Percentiles rank a stretch among this genome's conserved stretches.
Evolutionary conservation across 2,113 vertebrate species (phyloP).

Genomic region (Caracal caracal): DNA sequence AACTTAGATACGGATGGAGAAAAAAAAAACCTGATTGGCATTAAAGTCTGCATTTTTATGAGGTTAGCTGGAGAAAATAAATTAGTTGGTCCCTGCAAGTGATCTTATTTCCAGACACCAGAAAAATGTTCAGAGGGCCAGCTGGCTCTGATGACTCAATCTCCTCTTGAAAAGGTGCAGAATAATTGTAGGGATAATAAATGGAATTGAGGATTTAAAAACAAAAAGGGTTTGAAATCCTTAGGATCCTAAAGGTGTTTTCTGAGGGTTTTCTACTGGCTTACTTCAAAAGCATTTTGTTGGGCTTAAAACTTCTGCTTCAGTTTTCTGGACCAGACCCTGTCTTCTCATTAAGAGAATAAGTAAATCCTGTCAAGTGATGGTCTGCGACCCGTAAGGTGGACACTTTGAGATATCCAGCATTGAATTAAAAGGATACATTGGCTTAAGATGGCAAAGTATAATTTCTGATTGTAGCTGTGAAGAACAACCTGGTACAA

Average conservation of each 20-base stretch:
- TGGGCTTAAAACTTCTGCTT: not conserved
- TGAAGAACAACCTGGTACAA: not conserved
- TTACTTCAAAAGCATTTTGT: not conserved
- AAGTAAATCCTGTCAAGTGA: not conserved
- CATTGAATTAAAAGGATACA: not conserved
- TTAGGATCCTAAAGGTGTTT: not conserved
- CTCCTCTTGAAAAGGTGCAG: not conserved
- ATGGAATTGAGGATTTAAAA: not conserved
- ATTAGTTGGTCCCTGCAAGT: conserved; percentile 31
- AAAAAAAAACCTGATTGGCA: not conserved
- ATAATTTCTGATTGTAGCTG: not conserved
- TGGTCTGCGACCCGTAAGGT: not conserved
- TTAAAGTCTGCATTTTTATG: conserved; percentile 49
- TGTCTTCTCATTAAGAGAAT: not conserved
- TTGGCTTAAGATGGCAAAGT: not conserved
- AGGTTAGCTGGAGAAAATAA: conserved; percentile 54
- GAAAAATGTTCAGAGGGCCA: conserved; percentile 43
- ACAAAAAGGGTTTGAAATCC: not conserved
- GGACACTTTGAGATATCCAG: not conserved
- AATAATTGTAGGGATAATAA: not conserved
- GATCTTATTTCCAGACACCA: conserved; percentile 63
- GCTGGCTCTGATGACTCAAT: conserved; percentile 28
- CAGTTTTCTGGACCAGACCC: not conserved
- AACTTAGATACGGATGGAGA: not conserved
- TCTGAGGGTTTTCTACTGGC: not conserved